Base-by-base conservation (phyloP, 2,888 invertebrate genomes). In the Philereme transversata region DNA sequence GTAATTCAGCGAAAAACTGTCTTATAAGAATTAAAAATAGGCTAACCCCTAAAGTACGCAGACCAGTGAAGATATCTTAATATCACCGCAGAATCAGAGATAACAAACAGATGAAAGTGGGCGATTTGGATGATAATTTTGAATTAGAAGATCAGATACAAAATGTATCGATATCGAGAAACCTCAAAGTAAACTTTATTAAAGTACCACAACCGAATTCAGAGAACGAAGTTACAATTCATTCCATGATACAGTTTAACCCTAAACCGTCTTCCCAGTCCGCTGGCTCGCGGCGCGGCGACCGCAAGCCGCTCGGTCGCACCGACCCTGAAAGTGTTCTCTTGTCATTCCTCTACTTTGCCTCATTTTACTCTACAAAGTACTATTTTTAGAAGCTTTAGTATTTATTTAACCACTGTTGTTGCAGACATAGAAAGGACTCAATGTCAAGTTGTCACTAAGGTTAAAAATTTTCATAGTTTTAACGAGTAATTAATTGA, bases 301-400 rank as follows among this genome's bases (percentile, higher is more conserved):
- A 71, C 73, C 75, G 53, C 73, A 74, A 68, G 67, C 68, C 64
- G 62, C 60, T 62, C 56, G 48, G 62, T 52, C 61, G 67, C 60
- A 45, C 57, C 57, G 57, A 51, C 66, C 65, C 73, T 77, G 70
- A 81, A 67, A 80, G 77, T 77, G 67, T 78, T 81, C 73, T 62
- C 76, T 76, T 76, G 77, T 81, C 74, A 48, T 69, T 62, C 59
- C 70, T 68, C 69, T 70, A 75, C 74, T 77, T 74, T 75, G 69
- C 65, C 67, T 67, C 65, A 72, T 76, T 78, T 75, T 70, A 70
- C 74, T 77, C 70, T 65, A 68, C 69, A 74, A 74, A 73, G 67
- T 70, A 61, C 57, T 68, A 65, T 64, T 64, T 62, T 65, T 63
- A 64, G 65, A 64, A 48, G 46, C 62, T 51, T 57, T 45, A n/a